Percentiles rank a stretch among this genome's conserved stretches.
Conservation (phyloP, 37 sponge, comb jelly and placozoan species). For the Spongilla lacustris region DNA sequence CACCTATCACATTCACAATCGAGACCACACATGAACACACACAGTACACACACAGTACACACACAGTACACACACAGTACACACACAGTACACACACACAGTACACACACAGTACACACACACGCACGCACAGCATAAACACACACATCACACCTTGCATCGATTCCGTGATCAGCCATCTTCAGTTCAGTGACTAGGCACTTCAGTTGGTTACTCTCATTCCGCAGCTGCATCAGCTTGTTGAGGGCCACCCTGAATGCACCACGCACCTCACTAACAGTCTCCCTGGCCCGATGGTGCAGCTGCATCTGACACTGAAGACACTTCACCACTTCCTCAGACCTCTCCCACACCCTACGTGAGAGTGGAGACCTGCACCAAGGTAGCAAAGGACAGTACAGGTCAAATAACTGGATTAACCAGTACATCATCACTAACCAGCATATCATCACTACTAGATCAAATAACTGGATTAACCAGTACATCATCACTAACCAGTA, state of each 20-base stretch:
- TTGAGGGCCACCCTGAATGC: conserved; percentile 47
- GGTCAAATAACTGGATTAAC: too few species aligned
- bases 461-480: neutral
- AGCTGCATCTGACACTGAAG: conserved; percentile 45
- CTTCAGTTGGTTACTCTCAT: conserved; percentile 36
- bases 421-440: neutral
- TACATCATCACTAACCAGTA: neutral
- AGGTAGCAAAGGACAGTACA: neutral
- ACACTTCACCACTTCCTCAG: conserved; percentile 41
- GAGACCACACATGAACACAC: too few species aligned
- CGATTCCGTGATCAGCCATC: conserved; percentile 39
- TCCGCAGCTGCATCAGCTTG: conserved; percentile 46
- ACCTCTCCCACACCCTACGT: conserved; percentile 33
- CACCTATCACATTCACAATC: too few species aligned
- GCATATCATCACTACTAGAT: neutral
- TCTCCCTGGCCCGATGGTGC: conserved; percentile 41
- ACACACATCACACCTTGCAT: conserved; percentile 24
- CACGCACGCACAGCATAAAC: too few species aligned
- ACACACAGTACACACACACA: too few species aligned
- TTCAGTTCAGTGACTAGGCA: conserved; percentile 39
- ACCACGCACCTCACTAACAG: conserved; percentile 15
- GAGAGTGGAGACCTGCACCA: conserved; percentile 16
- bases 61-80: too few species aligned
- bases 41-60: too few species aligned
- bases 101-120: too few species aligned